These are phyloP conservation scores for Plagodis dolabraria DNA, from an alignment of 2,888 invertebrate species.

Conservation along the genomic window DNA sequence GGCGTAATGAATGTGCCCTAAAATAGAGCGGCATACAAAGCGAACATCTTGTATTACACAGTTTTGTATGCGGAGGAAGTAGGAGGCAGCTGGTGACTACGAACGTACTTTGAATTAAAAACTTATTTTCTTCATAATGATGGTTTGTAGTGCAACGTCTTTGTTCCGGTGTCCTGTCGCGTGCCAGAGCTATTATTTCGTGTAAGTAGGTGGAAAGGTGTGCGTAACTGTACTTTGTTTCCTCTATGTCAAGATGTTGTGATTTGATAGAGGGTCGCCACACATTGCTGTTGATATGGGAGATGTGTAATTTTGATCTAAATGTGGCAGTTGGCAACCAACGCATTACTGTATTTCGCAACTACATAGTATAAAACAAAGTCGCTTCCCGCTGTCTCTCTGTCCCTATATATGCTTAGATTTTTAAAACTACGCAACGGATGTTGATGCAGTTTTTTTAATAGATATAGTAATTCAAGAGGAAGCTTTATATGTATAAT, in stretches of 20 bases:
- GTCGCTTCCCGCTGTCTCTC: no score
- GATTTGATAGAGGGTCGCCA: constrained; percentile 53
- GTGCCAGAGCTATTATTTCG: constrained; percentile 60
- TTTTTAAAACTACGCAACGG: no score
- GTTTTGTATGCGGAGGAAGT: constrained; percentile 80
- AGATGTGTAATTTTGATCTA: constrained; percentile 42
- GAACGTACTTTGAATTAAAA: constrained; percentile 31
- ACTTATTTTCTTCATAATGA: constrained; percentile 80
- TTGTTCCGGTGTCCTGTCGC: constrained; percentile 80
- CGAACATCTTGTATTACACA: constrained; percentile 79
- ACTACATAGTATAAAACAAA: no score
- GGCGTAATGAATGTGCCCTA: constrained; percentile 78
- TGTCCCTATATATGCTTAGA: no score
- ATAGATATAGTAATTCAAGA: no score
- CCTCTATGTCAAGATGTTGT: constrained; percentile 73
- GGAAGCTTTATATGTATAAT: no score
- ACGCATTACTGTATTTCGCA: no score
- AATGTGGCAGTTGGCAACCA: neutral
- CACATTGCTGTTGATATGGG: constrained; percentile 36
- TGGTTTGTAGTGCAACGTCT: constrained; percentile 77
- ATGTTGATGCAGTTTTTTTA: no score
- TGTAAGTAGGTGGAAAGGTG: constrained; percentile 82
- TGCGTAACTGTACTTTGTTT: constrained; percentile 68
- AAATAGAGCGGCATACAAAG: constrained; percentile 74
- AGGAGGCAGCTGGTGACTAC: constrained; percentile 75